Evolutionary conservation across 2,797 vertebrate species (phyloP), one percentile per base, ranked within the genome.

Genomic region (Cuculus canorus): DNA sequence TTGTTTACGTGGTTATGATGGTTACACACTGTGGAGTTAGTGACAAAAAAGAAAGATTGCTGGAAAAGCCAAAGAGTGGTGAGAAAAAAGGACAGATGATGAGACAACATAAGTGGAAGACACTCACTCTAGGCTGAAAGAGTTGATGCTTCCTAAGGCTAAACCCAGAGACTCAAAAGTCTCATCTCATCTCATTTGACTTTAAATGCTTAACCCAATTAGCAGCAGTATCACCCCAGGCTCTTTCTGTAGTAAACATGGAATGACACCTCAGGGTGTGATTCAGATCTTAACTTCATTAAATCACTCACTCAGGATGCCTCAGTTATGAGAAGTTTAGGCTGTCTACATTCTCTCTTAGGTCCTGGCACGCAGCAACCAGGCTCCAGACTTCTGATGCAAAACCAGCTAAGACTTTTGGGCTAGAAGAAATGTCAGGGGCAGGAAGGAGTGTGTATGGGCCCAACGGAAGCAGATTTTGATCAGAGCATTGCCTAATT

Each of bases 221-320:
- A 93, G 54, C 76, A 87, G 89, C 86, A 59, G 0, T 1, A 47
- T 32, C 59, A 93, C 81, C 75, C 50, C 86, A 16, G 86, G 81
- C 81, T 86, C 73, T 15, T 92, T 86, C 18, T 82, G 33, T 86
- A 92, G 91, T 75, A 86, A 86, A 93, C 63, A 50, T 2, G 68
- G 43, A 86, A 84, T 48, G 86, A 70, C 89, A 93, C 86, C 84
- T 85, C 68, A 8, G 86, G 92, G 71, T 53, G 73, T 41, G 80
- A 95, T 94, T 92, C 81, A 48, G 32, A 88, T 86, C 87, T 75
- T 75, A 70, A 86, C 76, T 90, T 90, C 86, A 79, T 91, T 85
- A 92, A 94, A 69, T 28, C 2, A 11, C 56, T 76, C 18, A n/a
- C 86, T 66, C 41, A 71, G 28, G 84, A 86, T 5, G 43, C 43